Percentiles rank a stretch among this genome's conserved stretches.
These are phyloP conservation scores for Erebia epiphron DNA, from an alignment of 2,888 invertebrate genomes.

Conservation along the genomic window DNA sequence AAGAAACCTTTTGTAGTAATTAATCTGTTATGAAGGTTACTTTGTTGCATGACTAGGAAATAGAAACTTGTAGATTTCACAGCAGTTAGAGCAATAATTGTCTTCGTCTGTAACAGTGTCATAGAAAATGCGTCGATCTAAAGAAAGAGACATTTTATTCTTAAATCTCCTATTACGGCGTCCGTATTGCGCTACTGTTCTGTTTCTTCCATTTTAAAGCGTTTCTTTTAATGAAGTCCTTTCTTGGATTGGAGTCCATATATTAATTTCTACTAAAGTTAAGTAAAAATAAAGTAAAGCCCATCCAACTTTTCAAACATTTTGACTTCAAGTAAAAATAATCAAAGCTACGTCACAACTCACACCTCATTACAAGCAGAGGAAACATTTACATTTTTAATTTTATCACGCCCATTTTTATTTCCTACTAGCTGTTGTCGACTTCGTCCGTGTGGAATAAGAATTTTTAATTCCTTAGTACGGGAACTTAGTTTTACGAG, in stretches of 20 bases:
- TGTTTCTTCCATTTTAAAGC: not conserved
- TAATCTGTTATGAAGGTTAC: constrained; percentile 19
- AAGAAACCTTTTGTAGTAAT: constrained; percentile 18
- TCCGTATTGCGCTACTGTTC: not conserved
- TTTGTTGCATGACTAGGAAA: constrained; percentile 37
- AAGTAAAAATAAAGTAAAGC: not conserved
- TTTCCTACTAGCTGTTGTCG: no score
- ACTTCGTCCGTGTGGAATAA: no score
- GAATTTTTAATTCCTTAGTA: no score
- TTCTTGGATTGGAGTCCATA: not conserved
- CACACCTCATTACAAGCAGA: no score
- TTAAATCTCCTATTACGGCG: constrained; percentile 1
- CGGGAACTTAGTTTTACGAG: no score
- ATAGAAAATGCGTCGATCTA: constrained; percentile 14
- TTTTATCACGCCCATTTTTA: no score
- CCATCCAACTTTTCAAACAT: no score
- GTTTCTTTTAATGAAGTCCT: not conserved
- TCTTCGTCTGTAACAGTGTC: constrained; percentile 27
- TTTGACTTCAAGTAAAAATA: no score
- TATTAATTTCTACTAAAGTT: not conserved
- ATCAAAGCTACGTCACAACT: no score
- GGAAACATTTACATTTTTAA: no score
- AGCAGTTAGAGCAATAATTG: constrained; percentile 31
- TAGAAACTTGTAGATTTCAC: constrained; percentile 29
- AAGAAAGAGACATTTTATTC: constrained; percentile 19